phyloP scores from a whole-genome alignment of 2,797 vertebrate species.

The Pangasius sanitwongsei region DNA sequence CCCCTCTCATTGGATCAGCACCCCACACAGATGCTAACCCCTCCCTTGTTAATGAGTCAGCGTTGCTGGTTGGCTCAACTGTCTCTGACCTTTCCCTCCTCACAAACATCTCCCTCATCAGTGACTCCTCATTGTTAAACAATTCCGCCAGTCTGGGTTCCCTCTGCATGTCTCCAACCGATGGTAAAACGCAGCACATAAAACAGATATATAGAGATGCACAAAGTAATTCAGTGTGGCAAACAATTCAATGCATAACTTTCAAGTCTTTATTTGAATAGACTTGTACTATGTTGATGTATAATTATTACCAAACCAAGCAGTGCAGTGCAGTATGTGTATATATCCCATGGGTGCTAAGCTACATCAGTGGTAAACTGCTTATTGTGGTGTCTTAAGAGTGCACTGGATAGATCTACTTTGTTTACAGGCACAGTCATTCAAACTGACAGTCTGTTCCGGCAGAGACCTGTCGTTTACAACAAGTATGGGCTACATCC shows the following conservation, averaged over 20 bases:
- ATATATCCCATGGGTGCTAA: no score
- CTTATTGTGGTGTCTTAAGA: not conserved
- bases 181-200: slow-evolving; percentile 44
- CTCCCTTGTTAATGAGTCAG: slow-evolving; percentile 34
- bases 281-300: not conserved
- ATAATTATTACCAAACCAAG: not conserved
- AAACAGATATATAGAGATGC: not conserved
- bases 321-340: not conserved
- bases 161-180: slow-evolving; percentile 38
- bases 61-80: slow-evolving; percentile 42
- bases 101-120: slow-evolving; percentile 44
- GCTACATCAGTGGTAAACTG: not conserved
- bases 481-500: no score
- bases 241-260: not conserved
- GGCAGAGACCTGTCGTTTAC: no score
- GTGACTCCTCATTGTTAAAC: slow-evolving; percentile 38
- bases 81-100: slow-evolving; percentile 49
- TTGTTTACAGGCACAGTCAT: no score
- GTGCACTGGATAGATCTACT: no score
- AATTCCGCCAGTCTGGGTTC: slow-evolving; percentile 49
- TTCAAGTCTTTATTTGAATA: not conserved
- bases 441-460: no score
- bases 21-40: slow-evolving; percentile 35
- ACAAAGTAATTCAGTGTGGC: not conserved
- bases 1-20: slow-evolving; percentile 35